Evolutionary conservation across 1,140 invertebrate species (phyloP), one percentile per base, ranked within the genome.

Genomic region (Chironomus striatipennis): DNA sequence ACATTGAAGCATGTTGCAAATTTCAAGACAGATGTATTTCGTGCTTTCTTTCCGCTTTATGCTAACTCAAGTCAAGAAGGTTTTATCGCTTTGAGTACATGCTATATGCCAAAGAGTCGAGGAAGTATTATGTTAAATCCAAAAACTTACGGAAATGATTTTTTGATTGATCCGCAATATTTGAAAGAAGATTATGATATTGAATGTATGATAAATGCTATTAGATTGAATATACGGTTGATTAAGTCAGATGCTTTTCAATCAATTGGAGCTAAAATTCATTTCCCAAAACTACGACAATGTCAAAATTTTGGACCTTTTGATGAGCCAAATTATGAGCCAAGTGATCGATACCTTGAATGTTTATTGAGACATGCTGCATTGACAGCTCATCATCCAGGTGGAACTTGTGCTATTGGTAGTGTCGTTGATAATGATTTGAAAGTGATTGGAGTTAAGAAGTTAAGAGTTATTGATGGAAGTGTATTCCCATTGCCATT

Each of bases 121-220:
- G 92, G 92, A 2, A 83, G 78, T 7, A 79, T 94, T 1, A 83
- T 80, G 0, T 77, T 93, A 0, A 78, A 77, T 24, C 85, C 85
- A 47, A 80, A 77, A 10, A 86, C 88, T 79, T 88, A 90, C 21
- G 80, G 80, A 0, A 84, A 87, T 65, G 85, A 86, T n/a, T 92
- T 92, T 0, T 79, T 86, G 7, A 90, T 95, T 17, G 87, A 95
- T 81, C 92, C 93, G 0, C 88, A 89, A 67, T 94, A 93, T 79
- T 81, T 94, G n/a, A 81, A 85, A 12, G 77, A 86, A 3, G 76
- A 81, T 0, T 80, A 83, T 12, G 90, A 93, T 78, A 79, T 92
- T 5, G 76, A 79, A 7, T 91, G 90, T 77, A 88, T 87, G 74
- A 84, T 88, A 15, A 81, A 83, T 79, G 90, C 88, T 4, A 85